Percentiles rank a stretch among this genome's conserved stretches.
These are phyloP conservation scores for Saguinus midas DNA, from an alignment of 2,113 vertebrate genomes.

Conservation along the genomic window DNA sequence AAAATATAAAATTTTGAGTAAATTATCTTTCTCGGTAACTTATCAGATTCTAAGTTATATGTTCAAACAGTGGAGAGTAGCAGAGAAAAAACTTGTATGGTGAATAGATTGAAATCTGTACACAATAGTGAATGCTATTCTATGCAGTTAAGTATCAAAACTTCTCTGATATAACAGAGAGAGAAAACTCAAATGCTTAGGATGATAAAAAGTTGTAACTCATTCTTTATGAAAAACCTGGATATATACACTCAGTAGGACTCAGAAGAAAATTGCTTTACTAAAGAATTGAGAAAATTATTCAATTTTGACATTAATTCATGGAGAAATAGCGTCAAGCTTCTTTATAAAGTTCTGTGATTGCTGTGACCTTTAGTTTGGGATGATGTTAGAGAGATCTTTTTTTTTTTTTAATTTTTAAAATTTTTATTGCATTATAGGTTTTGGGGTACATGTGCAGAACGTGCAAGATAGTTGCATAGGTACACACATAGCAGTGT, in stretches of 20 bases:
- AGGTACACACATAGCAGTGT: no score
- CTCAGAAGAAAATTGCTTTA: neutral
- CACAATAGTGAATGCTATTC: neutral
- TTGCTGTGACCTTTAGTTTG: neutral
- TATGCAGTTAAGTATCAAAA: neutral
- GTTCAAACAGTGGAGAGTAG: neutral
- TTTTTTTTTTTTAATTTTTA: no score
- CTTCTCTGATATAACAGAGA: neutral
- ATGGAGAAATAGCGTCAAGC: neutral
- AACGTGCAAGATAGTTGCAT: no score
- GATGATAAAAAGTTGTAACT: neutral
- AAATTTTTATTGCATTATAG: no score
- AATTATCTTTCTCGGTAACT: neutral
- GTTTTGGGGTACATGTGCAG: no score
- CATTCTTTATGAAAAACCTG: neutral
- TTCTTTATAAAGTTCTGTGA: neutral
- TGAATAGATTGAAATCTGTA: neutral
- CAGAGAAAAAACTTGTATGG: neutral
- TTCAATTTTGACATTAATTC: no score
- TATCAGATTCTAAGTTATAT: neutral
- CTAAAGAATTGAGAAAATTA: neutral
- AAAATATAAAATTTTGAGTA: neutral
- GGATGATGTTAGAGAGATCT: neutral
- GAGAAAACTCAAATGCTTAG: neutral
- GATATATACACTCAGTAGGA: neutral